Evolutionary conservation across 2,888 invertebrate genomes (phyloP).

Genomic region (Onthophagus sagittarius): DNA sequence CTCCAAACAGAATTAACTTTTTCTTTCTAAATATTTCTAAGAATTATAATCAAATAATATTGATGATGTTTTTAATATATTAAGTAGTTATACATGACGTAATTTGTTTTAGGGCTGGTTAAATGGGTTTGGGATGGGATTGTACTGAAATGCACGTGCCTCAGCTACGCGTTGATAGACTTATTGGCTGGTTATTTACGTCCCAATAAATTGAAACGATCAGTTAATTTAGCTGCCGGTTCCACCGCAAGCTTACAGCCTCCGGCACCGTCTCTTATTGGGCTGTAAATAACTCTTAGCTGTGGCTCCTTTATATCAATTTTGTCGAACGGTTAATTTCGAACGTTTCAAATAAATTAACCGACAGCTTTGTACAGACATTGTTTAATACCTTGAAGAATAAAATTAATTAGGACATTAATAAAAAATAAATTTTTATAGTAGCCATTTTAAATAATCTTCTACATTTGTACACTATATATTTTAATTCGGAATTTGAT

Average conservation of each 20-base stretch:
- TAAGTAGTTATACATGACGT: background rate
- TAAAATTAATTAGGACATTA: background rate
- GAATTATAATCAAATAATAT: no score
- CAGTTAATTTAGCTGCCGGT: conserved; percentile 45
- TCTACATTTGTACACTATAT: no score
- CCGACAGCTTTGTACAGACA: background rate
- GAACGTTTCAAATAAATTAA: conserved; percentile 17
- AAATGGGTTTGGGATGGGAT: background rate
- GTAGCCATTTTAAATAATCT: background rate
- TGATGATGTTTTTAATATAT: no score
- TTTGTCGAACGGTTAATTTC: conserved; percentile 22
- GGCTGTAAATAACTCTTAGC: conserved; percentile 33
- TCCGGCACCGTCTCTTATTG: conserved; percentile 33
- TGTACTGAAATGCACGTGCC: background rate
- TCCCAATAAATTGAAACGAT: conserved; percentile 48
- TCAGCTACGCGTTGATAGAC: conserved; percentile 40
- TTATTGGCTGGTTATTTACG: conserved; percentile 48
- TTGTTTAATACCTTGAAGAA: background rate
- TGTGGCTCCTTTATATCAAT: conserved; percentile 28
- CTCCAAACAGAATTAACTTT: no score
- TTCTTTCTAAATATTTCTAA: no score
- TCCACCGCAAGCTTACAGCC: conserved; percentile 36
- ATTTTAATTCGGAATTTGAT: no score
- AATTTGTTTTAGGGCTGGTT: background rate
- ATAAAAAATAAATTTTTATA: background rate